Conservation (phyloP, 2,113 vertebrate species). For the Neoarius graeffei region DNA sequence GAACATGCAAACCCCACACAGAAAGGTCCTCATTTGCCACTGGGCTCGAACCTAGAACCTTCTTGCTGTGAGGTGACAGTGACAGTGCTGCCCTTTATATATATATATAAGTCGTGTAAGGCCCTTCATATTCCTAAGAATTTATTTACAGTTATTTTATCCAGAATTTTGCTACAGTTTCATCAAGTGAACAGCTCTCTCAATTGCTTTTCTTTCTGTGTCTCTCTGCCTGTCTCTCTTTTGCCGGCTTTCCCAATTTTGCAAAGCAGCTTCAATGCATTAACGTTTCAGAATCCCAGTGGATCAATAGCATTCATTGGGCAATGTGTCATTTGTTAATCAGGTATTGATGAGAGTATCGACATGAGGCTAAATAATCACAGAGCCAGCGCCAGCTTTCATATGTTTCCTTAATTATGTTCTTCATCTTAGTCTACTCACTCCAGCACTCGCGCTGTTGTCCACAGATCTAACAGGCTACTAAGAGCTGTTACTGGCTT, state of each 20-base stretch:
- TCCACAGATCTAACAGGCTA: constrained; percentile 55
- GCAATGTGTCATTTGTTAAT: constrained; percentile 99
- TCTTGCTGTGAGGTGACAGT: too few relatives aligned
- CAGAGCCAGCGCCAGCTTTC: constrained; percentile 84
- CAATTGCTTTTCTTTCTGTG: background rate
- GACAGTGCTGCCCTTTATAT: too few relatives aligned
- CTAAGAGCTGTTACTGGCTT: background rate
- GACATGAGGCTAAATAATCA: constrained; percentile 99
- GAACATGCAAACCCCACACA: too few relatives aligned
- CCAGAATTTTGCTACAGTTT: constrained; percentile 6
- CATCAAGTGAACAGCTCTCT: constrained; percentile 13
- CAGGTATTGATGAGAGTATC: constrained; percentile 99
- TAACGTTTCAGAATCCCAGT: constrained; percentile 87
- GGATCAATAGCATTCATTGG: constrained; percentile 98
- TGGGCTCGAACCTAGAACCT: too few relatives aligned
- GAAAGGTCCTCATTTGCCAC: too few relatives aligned
- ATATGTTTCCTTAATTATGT: constrained; percentile 99
- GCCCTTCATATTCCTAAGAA: background rate
- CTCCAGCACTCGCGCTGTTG: constrained; percentile 75
- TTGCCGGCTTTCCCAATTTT: constrained; percentile 85
- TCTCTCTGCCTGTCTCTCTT: background rate
- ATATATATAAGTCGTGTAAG: background rate
- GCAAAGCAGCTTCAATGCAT: constrained; percentile 92
- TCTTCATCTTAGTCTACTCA: constrained; percentile 93
- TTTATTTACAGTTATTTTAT: background rate